Percentiles rank a stretch among this genome's conserved stretches.
Evolutionary conservation across 1,140 invertebrate genomes (phyloP).

Genomic region (Bombus affinis): DNA sequence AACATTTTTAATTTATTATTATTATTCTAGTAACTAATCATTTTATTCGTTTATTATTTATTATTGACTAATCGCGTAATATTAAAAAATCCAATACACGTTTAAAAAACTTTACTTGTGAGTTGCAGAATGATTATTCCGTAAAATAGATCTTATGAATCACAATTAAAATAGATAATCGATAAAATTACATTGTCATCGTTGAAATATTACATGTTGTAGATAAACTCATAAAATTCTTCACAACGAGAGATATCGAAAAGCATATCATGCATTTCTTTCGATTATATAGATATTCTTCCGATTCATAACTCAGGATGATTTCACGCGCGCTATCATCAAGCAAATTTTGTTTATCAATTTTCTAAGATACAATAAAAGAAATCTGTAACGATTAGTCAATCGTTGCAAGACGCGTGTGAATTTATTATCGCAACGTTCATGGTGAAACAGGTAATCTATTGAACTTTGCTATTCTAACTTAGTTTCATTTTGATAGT

Average conservation of each 20-base stretch:
- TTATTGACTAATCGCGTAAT: background rate
- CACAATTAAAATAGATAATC: background rate
- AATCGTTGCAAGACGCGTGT: background rate
- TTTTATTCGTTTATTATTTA: background rate
- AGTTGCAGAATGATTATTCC: no score
- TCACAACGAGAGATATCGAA: background rate
- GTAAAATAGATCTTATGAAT: no score
- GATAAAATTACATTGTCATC: background rate
- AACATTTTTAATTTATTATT: background rate
- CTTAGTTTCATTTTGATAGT: background rate
- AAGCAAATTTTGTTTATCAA: background rate
- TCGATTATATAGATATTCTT: background rate
- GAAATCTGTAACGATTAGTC: background rate
- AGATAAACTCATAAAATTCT: background rate
- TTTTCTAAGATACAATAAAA: background rate
- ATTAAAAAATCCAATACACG: background rate
- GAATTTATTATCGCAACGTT: background rate
- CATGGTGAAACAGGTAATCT: background rate
- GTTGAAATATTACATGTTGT: no score
- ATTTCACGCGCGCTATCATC: background rate
- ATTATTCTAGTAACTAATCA: background rate
- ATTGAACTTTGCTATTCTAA: background rate
- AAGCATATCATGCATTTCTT: background rate
- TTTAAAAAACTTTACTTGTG: no score
- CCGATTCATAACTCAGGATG: rapidly evolving